These are phyloP conservation scores for Lithophane ornitopus DNA, from an alignment of 2,888 invertebrate genomes.

Conservation along the genomic window DNA sequence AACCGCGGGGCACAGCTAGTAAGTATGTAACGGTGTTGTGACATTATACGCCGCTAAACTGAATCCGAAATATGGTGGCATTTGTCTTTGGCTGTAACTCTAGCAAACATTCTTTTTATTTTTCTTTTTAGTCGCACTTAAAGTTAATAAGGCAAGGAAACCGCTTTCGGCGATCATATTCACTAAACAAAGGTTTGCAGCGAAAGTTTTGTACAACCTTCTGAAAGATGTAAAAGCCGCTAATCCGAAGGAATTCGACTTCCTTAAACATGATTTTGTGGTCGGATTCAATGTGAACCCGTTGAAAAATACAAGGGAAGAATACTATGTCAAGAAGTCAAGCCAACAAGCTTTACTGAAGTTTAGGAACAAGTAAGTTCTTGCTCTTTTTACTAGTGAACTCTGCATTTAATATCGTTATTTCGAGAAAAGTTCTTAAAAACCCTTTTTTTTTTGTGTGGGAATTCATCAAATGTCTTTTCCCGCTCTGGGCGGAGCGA, in stretches of 20 bases:
- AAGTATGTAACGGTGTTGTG: neutral
- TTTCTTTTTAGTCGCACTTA: constrained; percentile 69
- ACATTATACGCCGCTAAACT: neutral
- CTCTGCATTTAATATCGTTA: neutral
- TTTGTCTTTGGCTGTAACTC: neutral
- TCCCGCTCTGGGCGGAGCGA: too few species aligned
- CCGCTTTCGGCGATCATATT: constrained; percentile 93
- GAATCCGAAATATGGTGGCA: neutral
- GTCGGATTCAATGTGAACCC: constrained; percentile 92
- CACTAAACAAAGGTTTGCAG: constrained; percentile 93
- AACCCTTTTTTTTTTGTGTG: too few species aligned
- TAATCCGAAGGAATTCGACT: constrained; percentile 86
- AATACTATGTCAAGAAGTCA: constrained; percentile 88
- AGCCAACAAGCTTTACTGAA: constrained; percentile 89
- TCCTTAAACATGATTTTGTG: constrained; percentile 93
- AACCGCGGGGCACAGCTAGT: too few species aligned
- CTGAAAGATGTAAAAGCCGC: constrained; percentile 88
- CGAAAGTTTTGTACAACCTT: constrained; percentile 93
- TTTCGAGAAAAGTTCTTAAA: neutral
- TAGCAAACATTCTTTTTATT: neutral
- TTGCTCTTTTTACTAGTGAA: neutral
- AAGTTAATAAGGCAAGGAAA: constrained; percentile 78
- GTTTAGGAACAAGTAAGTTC: constrained; percentile 85
- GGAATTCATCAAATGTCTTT: too few species aligned
- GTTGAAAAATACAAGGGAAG: constrained; percentile 90